A percentile compares a stretch with the other conserved stretches of the same genome.
Evolutionary conservation across 1,140 invertebrate species (phyloP).

Genomic region (Pararge aegeria): DNA sequence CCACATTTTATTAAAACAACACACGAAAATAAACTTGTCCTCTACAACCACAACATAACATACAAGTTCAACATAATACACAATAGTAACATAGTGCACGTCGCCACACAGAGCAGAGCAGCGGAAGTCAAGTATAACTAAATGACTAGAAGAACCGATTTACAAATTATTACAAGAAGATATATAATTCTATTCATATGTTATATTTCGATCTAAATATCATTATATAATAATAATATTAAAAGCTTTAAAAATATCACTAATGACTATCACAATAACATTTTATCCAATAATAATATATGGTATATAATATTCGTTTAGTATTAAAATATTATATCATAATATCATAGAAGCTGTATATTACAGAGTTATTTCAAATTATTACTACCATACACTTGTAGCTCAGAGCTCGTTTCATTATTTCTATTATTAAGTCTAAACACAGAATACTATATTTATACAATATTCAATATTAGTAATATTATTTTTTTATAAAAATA

Average conservation of each 20-base stretch:
- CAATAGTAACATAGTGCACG: conserved; percentile 27
- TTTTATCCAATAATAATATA: conserved; percentile 3
- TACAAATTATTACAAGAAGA: not conserved
- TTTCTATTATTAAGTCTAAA: conserved; percentile 7
- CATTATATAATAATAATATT: conserved; percentile 22
- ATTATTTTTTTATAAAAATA: conserved; percentile 19
- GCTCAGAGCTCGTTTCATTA: conserved; percentile 35
- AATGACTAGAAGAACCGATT: not conserved
- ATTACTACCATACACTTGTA: conserved; percentile 64
- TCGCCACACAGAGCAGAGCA: not conserved
- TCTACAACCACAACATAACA: conserved; percentile 15
- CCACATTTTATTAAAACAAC: conserved; percentile 63
- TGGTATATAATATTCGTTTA: conserved; percentile 11
- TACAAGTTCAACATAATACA: conserved; percentile 27
- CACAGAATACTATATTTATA: conserved; percentile 1
- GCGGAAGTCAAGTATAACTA: not conserved
- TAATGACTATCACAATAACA: conserved; percentile 25
- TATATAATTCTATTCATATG: not conserved
- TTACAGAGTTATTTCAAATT: conserved; percentile 45
- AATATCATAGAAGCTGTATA: conserved; percentile 21
- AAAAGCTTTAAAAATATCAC: conserved; percentile 23
- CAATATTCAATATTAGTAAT: conserved; percentile 15
- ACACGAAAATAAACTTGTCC: conserved; percentile 6
- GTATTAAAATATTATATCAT: not conserved
- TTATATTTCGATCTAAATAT: conserved; percentile 11